phyloP scores from a whole-genome alignment of 2,113 vertebrate genomes.

The Dipodomys ordii region DNA sequence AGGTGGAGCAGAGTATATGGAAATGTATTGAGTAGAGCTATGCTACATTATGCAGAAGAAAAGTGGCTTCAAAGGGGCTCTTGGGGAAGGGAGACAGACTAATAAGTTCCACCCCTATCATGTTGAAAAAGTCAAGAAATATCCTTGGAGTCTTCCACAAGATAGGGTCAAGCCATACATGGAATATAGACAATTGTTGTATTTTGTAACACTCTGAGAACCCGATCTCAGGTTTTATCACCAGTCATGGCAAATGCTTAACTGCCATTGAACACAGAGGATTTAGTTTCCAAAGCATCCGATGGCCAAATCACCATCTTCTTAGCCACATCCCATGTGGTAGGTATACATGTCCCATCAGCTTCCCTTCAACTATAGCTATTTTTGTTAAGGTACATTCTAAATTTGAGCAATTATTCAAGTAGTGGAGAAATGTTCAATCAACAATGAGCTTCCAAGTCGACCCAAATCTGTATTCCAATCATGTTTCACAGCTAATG shows the following conservation, averaged over 20 bases:
- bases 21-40: constrained; percentile 18
- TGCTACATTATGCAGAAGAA: not conserved
- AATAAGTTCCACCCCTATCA: not conserved
- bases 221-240: not conserved
- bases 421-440: not conserved
- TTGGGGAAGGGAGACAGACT: not conserved
- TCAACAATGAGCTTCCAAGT: not conserved
- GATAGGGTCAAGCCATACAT: not conserved
- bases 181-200: not conserved
- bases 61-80: constrained; percentile 21
- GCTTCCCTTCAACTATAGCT: not conserved
- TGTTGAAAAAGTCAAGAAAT: constrained; percentile 4
- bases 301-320: not conserved
- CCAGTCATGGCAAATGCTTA: not conserved
- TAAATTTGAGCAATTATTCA: not conserved
- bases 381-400: not conserved
- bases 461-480: constrained; percentile 17
- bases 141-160: not conserved
- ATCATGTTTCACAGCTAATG: not conserved
- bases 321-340: not conserved
- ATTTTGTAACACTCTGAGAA: not conserved
- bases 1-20: not conserved
- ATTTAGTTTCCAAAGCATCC: not conserved
- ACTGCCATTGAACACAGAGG: not conserved
- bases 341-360: not conserved